phyloP scores from a whole-genome alignment of 2,888 invertebrate species.

The Philhelius pedissequus region DNA sequence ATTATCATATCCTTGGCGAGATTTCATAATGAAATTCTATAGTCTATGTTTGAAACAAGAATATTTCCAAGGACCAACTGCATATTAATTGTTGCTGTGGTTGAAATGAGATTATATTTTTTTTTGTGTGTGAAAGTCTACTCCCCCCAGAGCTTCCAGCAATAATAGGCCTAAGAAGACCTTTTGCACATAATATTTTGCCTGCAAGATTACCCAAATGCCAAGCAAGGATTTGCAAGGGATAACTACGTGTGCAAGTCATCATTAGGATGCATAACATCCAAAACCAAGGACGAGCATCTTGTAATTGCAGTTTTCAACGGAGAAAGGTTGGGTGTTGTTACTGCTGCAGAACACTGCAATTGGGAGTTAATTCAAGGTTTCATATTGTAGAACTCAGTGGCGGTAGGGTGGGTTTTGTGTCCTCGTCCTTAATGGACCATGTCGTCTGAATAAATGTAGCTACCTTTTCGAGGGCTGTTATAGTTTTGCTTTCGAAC shows the following conservation, averaged over 20 bases:
- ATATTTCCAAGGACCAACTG: slow-evolving; percentile 40
- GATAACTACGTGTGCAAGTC: slow-evolving; percentile 39
- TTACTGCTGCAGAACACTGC: slow-evolving; percentile 10
- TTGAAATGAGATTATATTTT: slow-evolving; percentile 25
- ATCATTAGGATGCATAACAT: slow-evolving; percentile 42
- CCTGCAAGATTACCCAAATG: slow-evolving; percentile 51
- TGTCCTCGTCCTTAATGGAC: slow-evolving; percentile 50
- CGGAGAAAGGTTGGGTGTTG: neutral
- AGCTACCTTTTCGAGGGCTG: slow-evolving; percentile 19
- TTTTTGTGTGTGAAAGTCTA: neutral
- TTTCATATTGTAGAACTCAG: neutral
- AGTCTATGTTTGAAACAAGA: slow-evolving; percentile 38
- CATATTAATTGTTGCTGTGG: slow-evolving; percentile 61
- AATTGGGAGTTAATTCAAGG: slow-evolving; percentile 51
- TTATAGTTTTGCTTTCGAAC: slow-evolving; percentile 20
- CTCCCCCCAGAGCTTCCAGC: neutral
- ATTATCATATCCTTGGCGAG: slow-evolving; percentile 61
- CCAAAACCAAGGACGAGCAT: slow-evolving; percentile 16
- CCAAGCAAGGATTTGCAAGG: slow-evolving; percentile 44
- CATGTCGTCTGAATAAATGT: slow-evolving; percentile 29
- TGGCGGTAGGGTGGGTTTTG: neutral
- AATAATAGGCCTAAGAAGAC: slow-evolving; percentile 11
- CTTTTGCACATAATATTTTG: slow-evolving; percentile 47
- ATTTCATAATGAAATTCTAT: slow-evolving; percentile 65
- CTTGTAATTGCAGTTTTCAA: slow-evolving; percentile 54